These are phyloP conservation scores for Charina bottae DNA, from an alignment of 2,113 vertebrate genomes.

Conservation along the genomic window DNA sequence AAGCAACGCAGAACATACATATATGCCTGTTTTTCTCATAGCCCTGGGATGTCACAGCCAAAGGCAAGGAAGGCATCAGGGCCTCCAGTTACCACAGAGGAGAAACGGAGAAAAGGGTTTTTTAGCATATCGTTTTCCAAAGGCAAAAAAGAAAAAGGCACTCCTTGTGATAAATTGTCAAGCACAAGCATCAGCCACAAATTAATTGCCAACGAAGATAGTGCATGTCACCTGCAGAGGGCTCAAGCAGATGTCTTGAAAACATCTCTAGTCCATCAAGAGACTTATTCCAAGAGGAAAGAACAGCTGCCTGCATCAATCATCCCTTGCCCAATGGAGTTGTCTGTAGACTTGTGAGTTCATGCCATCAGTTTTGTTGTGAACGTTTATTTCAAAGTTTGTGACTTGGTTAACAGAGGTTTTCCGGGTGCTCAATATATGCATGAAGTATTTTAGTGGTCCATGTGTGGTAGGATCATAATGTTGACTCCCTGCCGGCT, in stretches of 20 bases:
- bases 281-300: neutral
- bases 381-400: slow-evolving; percentile 1
- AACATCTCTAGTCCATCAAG: neutral
- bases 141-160: slow-evolving; percentile 21
- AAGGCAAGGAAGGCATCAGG: neutral
- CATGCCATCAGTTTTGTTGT: neutral
- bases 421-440: neutral
- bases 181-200: neutral
- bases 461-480: neutral
- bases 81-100: neutral
- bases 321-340: slow-evolving; percentile 4
- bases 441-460: neutral
- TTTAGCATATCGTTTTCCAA: slow-evolving; percentile 3
- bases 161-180: neutral
- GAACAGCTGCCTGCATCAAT: neutral
- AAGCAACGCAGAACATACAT: neutral
- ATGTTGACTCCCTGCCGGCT: neutral
- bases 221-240: neutral
- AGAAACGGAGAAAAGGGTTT: neutral
- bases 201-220: neutral
- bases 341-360: slow-evolving; percentile 26
- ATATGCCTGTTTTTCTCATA: slow-evolving; percentile 7
- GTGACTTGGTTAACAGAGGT: neutral
- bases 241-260: neutral
- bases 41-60: slow-evolving; percentile 10